These are phyloP conservation scores for Apamea anceps DNA, from an alignment of 2,888 invertebrate genomes.

Conservation along the genomic window DNA sequence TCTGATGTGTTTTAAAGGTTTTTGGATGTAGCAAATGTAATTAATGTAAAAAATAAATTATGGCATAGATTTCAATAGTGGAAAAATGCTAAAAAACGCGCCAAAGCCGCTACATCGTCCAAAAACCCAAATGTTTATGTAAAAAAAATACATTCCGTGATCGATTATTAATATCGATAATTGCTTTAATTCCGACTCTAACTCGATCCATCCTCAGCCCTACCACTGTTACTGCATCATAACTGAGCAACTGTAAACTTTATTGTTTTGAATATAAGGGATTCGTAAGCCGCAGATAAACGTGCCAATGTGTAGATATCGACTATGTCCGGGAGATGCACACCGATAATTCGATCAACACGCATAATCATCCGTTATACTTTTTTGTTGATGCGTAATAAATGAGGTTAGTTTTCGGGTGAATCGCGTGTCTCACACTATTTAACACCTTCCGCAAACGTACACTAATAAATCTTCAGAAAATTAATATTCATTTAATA, in stretches of 20 bases:
- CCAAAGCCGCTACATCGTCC: slow-evolving; percentile 18
- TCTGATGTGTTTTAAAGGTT: slow-evolving; percentile 21
- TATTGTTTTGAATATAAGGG: slow-evolving; percentile 55
- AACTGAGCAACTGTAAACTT: slow-evolving; percentile 57
- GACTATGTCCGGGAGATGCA: slow-evolving; percentile 84
- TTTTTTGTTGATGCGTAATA: slow-evolving; percentile 63
- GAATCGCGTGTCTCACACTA: slow-evolving; percentile 41
- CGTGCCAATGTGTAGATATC: slow-evolving; percentile 68
- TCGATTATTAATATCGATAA: slow-evolving; percentile 74
- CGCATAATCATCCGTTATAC: slow-evolving; percentile 75
- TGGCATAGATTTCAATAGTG: neutral
- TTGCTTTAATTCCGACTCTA: slow-evolving; percentile 78
- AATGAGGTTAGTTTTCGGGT: slow-evolving; percentile 43
- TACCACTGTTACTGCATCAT: slow-evolving; percentile 38
- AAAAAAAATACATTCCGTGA: slow-evolving; percentile 52
- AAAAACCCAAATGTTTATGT: slow-evolving; percentile 17
- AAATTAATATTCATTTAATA: neutral
- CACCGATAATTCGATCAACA: slow-evolving; percentile 85
- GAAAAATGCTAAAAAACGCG: neutral
- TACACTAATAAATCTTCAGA: slow-evolving; percentile 8
- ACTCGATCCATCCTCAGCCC: slow-evolving; percentile 75
- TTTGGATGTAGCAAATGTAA: slow-evolving; percentile 14
- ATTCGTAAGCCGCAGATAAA: slow-evolving; percentile 15
- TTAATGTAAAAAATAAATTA: neutral
- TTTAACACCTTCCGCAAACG: slow-evolving; percentile 11